Percentiles rank a stretch among this genome's conserved stretches.
Conservation (phyloP, 2,888 invertebrate genomes). For the Chymomyza caudatula region DNA sequence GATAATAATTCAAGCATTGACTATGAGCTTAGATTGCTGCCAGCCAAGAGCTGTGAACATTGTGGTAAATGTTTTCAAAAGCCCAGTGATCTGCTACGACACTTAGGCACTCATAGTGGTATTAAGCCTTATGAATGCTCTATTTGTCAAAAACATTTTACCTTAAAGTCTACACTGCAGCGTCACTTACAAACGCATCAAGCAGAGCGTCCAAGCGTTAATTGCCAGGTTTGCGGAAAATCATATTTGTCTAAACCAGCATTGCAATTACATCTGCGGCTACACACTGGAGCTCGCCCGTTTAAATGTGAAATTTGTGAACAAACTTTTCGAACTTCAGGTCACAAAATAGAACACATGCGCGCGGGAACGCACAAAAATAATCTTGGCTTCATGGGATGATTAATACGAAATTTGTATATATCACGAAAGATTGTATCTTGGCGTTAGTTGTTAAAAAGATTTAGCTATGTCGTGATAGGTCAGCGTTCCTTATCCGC, state of each 20-base stretch:
- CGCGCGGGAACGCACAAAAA: constrained; percentile 34
- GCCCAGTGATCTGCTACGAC: constrained; percentile 58
- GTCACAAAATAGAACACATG: constrained; percentile 63
- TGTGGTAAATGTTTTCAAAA: constrained; percentile 48
- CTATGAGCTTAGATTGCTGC: background rate
- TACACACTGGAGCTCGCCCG: constrained; percentile 70
- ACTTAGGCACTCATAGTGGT: constrained; percentile 55
- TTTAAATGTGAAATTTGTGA: constrained; percentile 62
- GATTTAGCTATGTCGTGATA: too few species aligned
- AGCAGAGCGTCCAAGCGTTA: constrained; percentile 7
- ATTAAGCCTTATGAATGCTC: constrained; percentile 50
- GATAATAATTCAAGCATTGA: background rate
- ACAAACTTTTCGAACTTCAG: constrained; percentile 67
- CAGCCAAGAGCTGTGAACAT: constrained; percentile 11
- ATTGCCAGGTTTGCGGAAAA: constrained; percentile 53
- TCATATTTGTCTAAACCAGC: constrained; percentile 58
- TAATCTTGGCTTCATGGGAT: background rate
- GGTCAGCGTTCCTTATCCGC: too few species aligned
- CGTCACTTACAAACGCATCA: constrained; percentile 30
- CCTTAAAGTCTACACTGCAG: constrained; percentile 21
- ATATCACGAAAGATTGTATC: too few species aligned
- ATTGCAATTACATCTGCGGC: constrained; percentile 62
- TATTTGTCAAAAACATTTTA: constrained; percentile 24
- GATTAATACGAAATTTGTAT: too few species aligned
- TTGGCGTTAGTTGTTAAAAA: too few species aligned